Percentiles rank a stretch among this genome's conserved stretches.
Evolutionary conservation across 2,888 invertebrate species (phyloP).

Genomic region (Creontiades dilutus): DNA sequence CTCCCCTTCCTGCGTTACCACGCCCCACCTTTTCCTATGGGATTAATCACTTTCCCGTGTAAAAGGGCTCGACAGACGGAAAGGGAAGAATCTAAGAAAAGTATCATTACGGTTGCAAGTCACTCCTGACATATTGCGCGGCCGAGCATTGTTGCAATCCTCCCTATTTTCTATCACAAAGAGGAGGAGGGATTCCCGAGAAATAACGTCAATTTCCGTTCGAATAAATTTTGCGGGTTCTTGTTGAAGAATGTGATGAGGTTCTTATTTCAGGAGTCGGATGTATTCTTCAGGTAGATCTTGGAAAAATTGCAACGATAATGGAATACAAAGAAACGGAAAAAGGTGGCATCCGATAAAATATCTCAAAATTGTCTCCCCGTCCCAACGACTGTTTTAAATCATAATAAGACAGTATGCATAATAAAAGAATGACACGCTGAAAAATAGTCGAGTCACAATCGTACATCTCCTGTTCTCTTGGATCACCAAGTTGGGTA

Average conservation of each 20-base stretch:
- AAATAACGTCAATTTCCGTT: constrained; percentile 62
- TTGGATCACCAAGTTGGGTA: too few species aligned
- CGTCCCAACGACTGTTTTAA: too few species aligned
- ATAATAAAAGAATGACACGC: too few species aligned
- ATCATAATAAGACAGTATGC: too few species aligned
- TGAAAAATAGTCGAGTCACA: too few species aligned
- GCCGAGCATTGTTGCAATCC: constrained; percentile 52
- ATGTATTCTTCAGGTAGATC: background rate
- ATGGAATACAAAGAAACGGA: background rate
- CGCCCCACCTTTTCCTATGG: constrained; percentile 45
- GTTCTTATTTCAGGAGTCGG: background rate
- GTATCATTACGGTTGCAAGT: constrained; percentile 69
- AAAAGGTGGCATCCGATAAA: background rate
- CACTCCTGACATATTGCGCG: constrained; percentile 67
- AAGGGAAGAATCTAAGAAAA: constrained; percentile 56
- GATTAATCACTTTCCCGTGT: constrained; percentile 66
- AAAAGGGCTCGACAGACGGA: background rate
- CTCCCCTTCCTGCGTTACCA: background rate
- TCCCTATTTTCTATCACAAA: constrained; percentile 53
- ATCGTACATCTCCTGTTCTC: too few species aligned
- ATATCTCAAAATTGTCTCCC: background rate
- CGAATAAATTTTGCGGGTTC: constrained; percentile 46
- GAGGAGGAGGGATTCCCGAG: constrained; percentile 25
- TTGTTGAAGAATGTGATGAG: background rate
- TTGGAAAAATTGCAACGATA: background rate